phyloP scores from a whole-genome alignment of 2,888 invertebrate species.

The Caenorhabditis doughertyi region DNA sequence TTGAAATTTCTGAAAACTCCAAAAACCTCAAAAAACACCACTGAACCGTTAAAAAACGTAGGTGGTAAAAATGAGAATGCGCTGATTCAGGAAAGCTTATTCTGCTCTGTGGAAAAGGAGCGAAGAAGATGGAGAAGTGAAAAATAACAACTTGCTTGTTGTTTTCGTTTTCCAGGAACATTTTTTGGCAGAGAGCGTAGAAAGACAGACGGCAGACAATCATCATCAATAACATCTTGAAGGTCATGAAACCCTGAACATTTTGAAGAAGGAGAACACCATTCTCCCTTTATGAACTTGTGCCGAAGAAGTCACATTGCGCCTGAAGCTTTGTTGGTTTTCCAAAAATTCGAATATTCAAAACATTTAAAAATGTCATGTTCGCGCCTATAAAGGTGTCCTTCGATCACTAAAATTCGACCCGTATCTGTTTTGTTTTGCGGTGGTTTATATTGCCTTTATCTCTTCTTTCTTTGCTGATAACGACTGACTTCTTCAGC shows the following conservation, averaged over 20 bases:
- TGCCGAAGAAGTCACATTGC: too few species aligned
- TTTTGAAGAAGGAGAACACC: neutral
- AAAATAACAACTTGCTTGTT: too few species aligned
- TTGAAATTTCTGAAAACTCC: neutral
- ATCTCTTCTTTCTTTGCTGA: conserved; percentile 3
- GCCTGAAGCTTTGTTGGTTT: too few species aligned
- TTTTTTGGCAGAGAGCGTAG: neutral
- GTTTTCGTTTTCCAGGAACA: neutral
- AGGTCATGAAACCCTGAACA: neutral
- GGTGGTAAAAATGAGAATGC: neutral
- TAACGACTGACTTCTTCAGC: conserved; percentile 13
- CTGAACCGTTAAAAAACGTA: neutral
- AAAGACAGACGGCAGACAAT: neutral
- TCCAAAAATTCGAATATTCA: too few species aligned
- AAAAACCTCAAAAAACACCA: neutral
- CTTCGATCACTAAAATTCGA: conserved; percentile 13
- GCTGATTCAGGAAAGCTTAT: too few species aligned
- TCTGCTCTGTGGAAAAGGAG: neutral
- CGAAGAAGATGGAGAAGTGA: neutral
- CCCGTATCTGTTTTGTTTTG: conserved; percentile 33
- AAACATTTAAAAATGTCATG: neutral
- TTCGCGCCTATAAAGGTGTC: conserved; percentile 3
- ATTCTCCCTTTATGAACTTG: too few species aligned
- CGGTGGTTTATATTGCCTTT: conserved; percentile 35
- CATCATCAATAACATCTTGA: neutral